Base-by-base conservation (phyloP, 2,888 invertebrate species). In the Sthenelais limicola region DNA sequence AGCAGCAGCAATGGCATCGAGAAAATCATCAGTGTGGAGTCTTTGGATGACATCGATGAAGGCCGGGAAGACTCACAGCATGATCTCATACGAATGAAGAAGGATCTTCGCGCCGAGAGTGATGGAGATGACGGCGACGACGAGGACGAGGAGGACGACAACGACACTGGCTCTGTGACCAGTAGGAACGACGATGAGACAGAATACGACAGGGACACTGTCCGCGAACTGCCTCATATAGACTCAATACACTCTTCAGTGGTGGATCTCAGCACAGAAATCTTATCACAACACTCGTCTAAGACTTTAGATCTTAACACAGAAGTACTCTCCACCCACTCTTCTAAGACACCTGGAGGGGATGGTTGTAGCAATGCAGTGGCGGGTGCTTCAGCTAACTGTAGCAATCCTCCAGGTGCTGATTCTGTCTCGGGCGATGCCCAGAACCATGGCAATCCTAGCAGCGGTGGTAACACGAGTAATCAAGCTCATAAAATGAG, bases 221-320 rank as follows among this genome's bases (percentile, higher is more conserved):
- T 81, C 0, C 71, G 78, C 24, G 83, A 80, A 5, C 74, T 85
- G 43, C 83, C 84, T 24, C 83, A 82, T 72, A 85, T 85, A 38
- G 85, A 85, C 74, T 86, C 86, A 0, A 84, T 85, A 43, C 85
- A 86, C 75, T 72, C 80, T 78, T 66, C 78, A 32, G 78, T 73
- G 38, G 76, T 79, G 33, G 82, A 82, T 70, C 78, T 83, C 9
- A 81, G 78, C 67, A 73, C 80, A 1, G 85, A 84, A 68, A 82
- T 84, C 48, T 76, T 86, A 26, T 85, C 86, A 3, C 85, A 84
- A 72, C 82, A 84, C 75, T 84, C 85, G 12, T 79, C 82, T 1
- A 81, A 81, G 68, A 83, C 82, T 0, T 62, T 81, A n/a, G 85
- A 84, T 71, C 69, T 67, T 43, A 73, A 43, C 33, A 78, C 80